These are phyloP conservation scores for Rhinogobius similis DNA, from an alignment of 2,113 vertebrate genomes.

Conservation along the genomic window DNA sequence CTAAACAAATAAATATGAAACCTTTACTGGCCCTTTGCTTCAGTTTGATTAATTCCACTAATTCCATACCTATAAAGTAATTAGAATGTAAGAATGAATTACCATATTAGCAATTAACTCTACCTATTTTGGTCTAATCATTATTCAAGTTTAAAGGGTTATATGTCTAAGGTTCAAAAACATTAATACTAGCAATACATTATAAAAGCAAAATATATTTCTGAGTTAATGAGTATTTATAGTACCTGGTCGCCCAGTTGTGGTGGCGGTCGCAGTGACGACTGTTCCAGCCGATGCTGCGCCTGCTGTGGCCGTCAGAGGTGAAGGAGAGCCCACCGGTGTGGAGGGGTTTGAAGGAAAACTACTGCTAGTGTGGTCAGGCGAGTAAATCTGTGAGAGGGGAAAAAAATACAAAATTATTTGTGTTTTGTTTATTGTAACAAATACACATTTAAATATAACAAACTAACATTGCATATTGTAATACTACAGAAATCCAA, in stretches of 20 bases:
- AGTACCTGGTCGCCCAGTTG: conserved; percentile 73
- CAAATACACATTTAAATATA: background rate
- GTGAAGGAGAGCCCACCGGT: conserved; percentile 95
- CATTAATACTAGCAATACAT: background rate
- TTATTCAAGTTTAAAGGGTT: conserved; percentile 3
- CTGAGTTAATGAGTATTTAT: background rate
- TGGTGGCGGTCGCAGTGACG: conserved; percentile 63
- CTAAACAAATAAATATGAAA: background rate
- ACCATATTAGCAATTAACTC: conserved; percentile 22
- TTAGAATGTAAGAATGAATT: conserved; percentile 28
- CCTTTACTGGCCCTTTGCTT: background rate
- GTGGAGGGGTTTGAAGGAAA: conserved; percentile 98
- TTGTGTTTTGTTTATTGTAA: background rate
- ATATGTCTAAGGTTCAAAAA: conserved; percentile 8
- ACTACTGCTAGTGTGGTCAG: conserved; percentile 99
- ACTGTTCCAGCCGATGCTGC: conserved; percentile 68
- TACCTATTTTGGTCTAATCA: conserved; percentile 15
- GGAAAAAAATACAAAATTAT: background rate
- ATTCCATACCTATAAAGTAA: conserved; percentile 27
- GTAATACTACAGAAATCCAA: background rate
- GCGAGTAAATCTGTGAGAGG: conserved; percentile 93
- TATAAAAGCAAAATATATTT: background rate
- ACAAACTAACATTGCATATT: background rate
- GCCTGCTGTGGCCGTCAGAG: conserved; percentile 86
- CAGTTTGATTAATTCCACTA: conserved; percentile 39